phyloP scores from a whole-genome alignment of 2,888 invertebrate species.

The Tiphia femorata region DNA sequence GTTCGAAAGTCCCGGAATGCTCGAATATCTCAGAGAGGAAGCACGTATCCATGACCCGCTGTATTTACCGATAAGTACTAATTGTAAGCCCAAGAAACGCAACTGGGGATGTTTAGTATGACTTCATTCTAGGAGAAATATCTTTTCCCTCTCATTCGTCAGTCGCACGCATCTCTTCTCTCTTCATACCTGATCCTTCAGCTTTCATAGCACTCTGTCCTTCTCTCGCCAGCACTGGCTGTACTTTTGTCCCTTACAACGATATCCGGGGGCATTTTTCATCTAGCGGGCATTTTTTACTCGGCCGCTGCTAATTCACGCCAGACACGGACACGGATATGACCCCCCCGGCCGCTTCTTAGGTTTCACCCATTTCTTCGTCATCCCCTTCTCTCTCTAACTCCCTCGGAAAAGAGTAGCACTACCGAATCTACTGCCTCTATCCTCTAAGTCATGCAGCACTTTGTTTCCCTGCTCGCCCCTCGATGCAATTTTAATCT shows the following conservation, averaged over 20 bases:
- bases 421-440: too few relatives aligned
- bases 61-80: too few relatives aligned
- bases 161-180: too few relatives aligned
- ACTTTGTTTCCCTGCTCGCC: conserved; percentile 41
- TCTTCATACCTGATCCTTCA: too few relatives aligned
- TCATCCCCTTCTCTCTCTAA: conserved; percentile 3
- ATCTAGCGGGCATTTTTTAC: conserved; percentile 37
- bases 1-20: too few relatives aligned
- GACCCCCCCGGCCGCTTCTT: conserved; percentile 33
- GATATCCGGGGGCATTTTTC: conserved; percentile 32
- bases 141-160: too few relatives aligned
- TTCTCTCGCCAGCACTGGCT: neutral
- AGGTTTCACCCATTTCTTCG: conserved; percentile 38
- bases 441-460: conserved; percentile 27
- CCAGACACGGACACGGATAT: conserved; percentile 21
- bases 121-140: too few relatives aligned
- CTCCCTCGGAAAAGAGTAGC: too few relatives aligned
- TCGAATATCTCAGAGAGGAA: too few relatives aligned
- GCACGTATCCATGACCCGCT: too few relatives aligned
- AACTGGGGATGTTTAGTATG: too few relatives aligned
- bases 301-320: conserved; percentile 50
- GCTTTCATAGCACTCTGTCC: neutral
- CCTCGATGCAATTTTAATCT: conserved; percentile 67
- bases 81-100: too few relatives aligned
- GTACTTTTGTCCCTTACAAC: conserved; percentile 5